Conservation (phyloP, 2,113 vertebrate genomes). For the Sorex fumeus region DNA sequence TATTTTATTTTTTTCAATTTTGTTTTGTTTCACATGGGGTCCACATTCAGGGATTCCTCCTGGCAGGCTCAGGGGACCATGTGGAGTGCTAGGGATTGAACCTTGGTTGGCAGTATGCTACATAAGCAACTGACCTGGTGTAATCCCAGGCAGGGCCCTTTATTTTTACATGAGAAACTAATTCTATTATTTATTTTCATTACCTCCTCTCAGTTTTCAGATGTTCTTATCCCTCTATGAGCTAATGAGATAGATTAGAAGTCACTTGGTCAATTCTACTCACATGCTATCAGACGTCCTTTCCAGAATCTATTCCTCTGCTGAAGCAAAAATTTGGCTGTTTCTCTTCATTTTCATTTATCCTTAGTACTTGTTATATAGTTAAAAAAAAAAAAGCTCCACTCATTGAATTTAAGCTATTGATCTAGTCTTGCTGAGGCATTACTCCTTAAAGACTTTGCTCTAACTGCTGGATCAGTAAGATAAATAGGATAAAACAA, state of each 20-base stretch:
- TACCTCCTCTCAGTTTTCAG: not conserved
- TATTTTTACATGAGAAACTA: not conserved
- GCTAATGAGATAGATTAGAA: not conserved
- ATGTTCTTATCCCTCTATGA: not conserved
- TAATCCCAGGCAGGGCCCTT: not conserved
- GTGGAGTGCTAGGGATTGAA: too few relatives aligned
- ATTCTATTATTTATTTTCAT: not conserved
- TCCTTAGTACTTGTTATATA: not conserved
- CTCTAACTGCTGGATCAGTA: constrained; percentile 14
- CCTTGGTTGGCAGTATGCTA: too few relatives aligned
- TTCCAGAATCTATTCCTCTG: not conserved
- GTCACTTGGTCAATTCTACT: not conserved
- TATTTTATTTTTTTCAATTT: not conserved
- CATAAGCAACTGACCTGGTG: too few relatives aligned
- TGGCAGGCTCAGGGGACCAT: too few relatives aligned
- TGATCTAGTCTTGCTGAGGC: not conserved
- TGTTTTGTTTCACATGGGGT: not conserved
- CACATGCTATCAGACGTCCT: not conserved
- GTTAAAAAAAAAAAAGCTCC: not conserved
- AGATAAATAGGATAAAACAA: constrained; percentile 34
- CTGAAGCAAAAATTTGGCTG: not conserved
- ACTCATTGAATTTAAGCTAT: constrained; percentile 43
- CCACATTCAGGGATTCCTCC: too few relatives aligned
- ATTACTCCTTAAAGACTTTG: constrained; percentile 36
- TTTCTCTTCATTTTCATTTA: not conserved